These are phyloP conservation scores for Anodontia alba DNA, from an alignment of 2,888 invertebrate species.

Conservation along the genomic window DNA sequence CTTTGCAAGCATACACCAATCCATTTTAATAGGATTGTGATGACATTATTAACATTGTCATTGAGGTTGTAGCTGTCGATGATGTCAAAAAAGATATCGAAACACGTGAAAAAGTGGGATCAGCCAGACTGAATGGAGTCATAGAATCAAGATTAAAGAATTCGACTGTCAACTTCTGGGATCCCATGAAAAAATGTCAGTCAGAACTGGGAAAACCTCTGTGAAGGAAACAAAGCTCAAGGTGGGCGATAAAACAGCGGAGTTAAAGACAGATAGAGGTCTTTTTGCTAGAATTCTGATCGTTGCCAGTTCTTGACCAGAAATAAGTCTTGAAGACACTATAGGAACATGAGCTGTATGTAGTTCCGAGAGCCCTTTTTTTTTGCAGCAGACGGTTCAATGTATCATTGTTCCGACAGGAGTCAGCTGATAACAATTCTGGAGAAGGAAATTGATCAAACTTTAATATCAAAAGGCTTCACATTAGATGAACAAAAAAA, in stretches of 20 bases:
- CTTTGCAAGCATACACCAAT: too few relatives aligned
- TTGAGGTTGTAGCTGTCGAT: too few relatives aligned
- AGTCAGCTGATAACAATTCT: not conserved
- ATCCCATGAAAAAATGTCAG: not conserved
- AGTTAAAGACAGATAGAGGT: slow-evolving; percentile 15
- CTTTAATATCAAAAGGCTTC: too few relatives aligned
- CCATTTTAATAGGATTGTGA: too few relatives aligned
- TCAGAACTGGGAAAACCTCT: not conserved
- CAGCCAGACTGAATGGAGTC: too few relatives aligned
- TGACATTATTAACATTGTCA: too few relatives aligned
- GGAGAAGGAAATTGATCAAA: too few relatives aligned
- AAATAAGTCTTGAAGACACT: not conserved
- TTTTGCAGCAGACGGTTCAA: not conserved
- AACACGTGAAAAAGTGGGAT: too few relatives aligned
- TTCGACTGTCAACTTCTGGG: too few relatives aligned
- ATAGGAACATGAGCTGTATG: not conserved
- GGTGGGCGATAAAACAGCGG: not conserved
- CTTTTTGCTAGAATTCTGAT: slow-evolving; percentile 20
- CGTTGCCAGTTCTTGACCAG: slow-evolving; percentile 6
- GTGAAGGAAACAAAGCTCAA: not conserved
- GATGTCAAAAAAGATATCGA: too few relatives aligned
- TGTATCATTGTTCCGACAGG: not conserved
- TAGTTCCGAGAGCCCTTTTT: not conserved
- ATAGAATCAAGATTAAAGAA: too few relatives aligned
- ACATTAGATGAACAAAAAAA: too few relatives aligned